Conservation (phyloP, 2,113 vertebrate species). For the Theristicus caerulescens region DNA sequence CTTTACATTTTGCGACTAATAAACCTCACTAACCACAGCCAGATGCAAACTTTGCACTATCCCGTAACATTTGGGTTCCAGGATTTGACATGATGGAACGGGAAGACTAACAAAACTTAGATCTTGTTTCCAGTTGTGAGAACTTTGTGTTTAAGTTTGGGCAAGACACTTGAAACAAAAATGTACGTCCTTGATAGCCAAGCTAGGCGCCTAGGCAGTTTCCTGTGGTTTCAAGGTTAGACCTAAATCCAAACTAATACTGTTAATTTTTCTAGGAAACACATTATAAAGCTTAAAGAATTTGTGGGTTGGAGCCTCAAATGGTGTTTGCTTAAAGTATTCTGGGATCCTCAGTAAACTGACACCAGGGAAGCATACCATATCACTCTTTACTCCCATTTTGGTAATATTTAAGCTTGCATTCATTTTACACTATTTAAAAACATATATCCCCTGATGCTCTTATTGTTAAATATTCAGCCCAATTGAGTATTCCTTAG, state of each 20-base stretch:
- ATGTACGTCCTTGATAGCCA: not conserved
- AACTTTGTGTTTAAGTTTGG: not conserved
- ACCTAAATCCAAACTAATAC: not conserved
- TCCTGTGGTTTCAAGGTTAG: not conserved
- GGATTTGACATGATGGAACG: not conserved
- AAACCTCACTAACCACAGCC: not conserved
- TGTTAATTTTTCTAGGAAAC: not conserved
- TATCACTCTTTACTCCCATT: not conserved
- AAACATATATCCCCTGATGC: not conserved
- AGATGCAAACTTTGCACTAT: not conserved
- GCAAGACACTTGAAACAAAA: not conserved
- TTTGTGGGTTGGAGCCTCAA: not conserved
- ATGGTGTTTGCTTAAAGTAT: not conserved
- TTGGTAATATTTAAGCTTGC: not conserved
- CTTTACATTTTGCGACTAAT: too few species aligned
- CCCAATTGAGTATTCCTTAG: not conserved
- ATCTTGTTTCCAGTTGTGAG: not conserved
- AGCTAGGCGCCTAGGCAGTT: not conserved
- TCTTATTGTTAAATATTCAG: constrained; percentile 21
- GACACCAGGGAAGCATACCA: not conserved
- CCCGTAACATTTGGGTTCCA: not conserved
- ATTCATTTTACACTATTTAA: not conserved
- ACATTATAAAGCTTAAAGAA: not conserved
- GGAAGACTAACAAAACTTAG: not conserved
- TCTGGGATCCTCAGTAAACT: not conserved